Percentiles rank a stretch among this genome's conserved stretches.
Evolutionary conservation across 1,140 invertebrate species (phyloP).

Genomic region (Ganaspis sp.): DNA sequence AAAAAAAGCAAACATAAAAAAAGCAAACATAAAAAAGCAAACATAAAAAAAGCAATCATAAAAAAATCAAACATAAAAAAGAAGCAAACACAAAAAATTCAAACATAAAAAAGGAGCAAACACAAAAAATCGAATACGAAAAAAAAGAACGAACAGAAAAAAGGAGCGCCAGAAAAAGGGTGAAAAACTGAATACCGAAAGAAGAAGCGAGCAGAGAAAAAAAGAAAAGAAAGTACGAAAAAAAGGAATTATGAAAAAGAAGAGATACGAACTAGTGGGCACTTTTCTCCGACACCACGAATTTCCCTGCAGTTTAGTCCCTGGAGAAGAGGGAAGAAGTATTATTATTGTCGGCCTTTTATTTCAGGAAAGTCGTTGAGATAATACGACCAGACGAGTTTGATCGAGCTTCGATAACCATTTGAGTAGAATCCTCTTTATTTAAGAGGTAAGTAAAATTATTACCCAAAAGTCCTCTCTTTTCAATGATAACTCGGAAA

Average conservation of each 20-base stretch:
- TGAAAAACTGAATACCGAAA: too few relatives aligned
- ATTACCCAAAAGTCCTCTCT: background rate
- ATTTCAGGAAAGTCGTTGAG: background rate
- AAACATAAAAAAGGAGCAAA: too few relatives aligned
- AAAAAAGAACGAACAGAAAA: too few relatives aligned
- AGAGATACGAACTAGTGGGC: background rate
- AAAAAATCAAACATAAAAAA: too few relatives aligned
- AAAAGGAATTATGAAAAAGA: background rate
- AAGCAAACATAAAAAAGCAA: too few relatives aligned
- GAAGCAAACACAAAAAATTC: too few relatives aligned
- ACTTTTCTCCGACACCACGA: background rate
- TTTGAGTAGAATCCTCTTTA: slow-evolving; percentile 10
- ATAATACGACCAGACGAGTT: slow-evolving; percentile 13
- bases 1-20: too few relatives aligned
- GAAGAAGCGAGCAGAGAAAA: too few relatives aligned
- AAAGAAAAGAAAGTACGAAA: background rate
- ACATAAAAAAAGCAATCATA: too few relatives aligned
- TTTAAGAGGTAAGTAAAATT: slow-evolving; percentile 10
- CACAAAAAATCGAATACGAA: too few relatives aligned
- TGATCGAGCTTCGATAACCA: slow-evolving; percentile 8
- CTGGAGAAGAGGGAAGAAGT: background rate
- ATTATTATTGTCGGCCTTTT: slow-evolving; percentile 14
- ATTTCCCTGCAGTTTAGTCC: slow-evolving; percentile 2
- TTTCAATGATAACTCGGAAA: background rate
- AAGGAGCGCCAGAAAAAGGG: too few relatives aligned